Conservation (phyloP, 2,888 invertebrate genomes). For the Allacma fusca region DNA sequence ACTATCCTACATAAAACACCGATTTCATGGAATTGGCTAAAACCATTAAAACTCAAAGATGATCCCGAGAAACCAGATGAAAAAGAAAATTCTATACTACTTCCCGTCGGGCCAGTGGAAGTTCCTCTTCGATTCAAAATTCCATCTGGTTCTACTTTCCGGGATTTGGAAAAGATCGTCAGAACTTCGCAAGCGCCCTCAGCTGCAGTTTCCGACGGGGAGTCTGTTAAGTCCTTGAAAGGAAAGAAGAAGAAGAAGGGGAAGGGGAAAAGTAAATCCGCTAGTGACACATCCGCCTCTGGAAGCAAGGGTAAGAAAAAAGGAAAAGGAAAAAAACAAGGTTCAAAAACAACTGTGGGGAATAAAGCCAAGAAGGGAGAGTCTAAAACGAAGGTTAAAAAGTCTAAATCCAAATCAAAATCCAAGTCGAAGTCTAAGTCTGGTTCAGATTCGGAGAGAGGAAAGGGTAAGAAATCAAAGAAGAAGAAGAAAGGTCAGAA, state of each 20-base stretch:
- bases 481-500: conserved; percentile 13
- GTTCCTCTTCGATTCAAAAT: conserved; percentile 13
- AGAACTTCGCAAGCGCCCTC: neutral
- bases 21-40: conserved; percentile 36
- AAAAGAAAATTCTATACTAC: neutral
- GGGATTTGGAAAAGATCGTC: neutral
- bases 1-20: conserved; percentile 44
- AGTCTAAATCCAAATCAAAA: conserved; percentile 1
- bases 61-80: conserved; percentile 7
- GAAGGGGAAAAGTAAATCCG: no score
- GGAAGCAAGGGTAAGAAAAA: no score
- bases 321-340: no score
- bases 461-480: neutral
- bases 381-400: neutral
- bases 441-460: neutral
- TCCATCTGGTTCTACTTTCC: neutral
- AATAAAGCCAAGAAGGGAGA: neutral
- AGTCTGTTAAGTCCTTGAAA: neutral
- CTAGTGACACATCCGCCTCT: no score
- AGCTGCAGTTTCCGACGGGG: neutral
- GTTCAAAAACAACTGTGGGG: no score
- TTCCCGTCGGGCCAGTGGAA: neutral
- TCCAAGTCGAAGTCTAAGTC: conserved; percentile 1
- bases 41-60: conserved; percentile 49
- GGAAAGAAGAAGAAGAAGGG: neutral